phyloP scores from a whole-genome alignment of 2,113 vertebrate genomes.

The Xenopus borealis region DNA sequence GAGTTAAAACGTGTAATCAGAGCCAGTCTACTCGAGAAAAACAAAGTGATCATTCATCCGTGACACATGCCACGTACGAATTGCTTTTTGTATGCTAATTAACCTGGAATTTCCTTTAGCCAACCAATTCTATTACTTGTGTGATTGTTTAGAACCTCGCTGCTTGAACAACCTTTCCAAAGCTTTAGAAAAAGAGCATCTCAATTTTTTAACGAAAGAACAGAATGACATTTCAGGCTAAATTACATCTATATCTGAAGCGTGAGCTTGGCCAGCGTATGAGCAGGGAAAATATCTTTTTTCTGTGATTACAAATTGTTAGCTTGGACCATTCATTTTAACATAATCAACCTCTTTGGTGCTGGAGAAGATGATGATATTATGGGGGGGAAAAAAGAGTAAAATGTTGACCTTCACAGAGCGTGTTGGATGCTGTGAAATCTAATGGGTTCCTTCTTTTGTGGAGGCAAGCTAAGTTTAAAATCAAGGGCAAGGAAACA shows the following conservation, averaged over 20 bases:
- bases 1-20: not conserved
- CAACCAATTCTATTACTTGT: not conserved
- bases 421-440: not conserved
- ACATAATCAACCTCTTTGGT: not conserved
- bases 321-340: not conserved
- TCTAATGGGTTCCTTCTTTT: too few relatives aligned
- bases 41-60: not conserved
- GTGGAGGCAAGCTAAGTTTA: too few relatives aligned
- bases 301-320: conserved; percentile 6
- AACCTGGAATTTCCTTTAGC: not conserved
- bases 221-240: conserved; percentile 3
- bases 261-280: not conserved
- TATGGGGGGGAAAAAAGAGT: not conserved
- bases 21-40: not conserved
- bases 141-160: not conserved
- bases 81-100: conserved; percentile 3
- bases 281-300: conserved; percentile 1
- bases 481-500: too few relatives aligned
- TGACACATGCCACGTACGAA: not conserved
- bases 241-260: not conserved
- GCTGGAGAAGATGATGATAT: not conserved
- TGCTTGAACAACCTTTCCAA: not conserved
- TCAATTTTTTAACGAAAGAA: not conserved
- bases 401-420: not conserved
- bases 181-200: not conserved